Evolutionary conservation across 2,797 vertebrate species (phyloP).

Genomic region (Poecile montanus): DNA sequence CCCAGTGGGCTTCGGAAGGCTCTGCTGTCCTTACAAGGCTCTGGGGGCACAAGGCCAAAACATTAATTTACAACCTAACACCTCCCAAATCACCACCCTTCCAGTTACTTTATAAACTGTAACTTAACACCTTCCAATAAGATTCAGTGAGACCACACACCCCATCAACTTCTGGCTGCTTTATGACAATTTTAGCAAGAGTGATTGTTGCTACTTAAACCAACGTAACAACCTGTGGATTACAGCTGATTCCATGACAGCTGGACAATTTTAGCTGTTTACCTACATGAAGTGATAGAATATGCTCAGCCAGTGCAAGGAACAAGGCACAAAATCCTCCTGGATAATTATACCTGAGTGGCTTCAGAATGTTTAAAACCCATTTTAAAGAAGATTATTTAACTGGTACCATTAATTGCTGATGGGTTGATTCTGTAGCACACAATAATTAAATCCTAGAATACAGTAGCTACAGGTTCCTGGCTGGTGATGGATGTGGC

Average conservation of each 20-base stretch:
- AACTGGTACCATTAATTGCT: not conserved
- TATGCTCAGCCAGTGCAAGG: not conserved
- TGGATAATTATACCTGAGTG: not conserved
- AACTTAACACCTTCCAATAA: not conserved
- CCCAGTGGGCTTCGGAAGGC: not conserved
- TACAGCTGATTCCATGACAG: not conserved
- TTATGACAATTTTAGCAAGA: not conserved
- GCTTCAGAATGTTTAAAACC: not conserved
- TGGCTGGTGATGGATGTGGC: not conserved
- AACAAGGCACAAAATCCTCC: not conserved
- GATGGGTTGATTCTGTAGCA: not conserved
- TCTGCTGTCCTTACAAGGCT: not conserved
- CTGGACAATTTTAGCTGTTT: not conserved
- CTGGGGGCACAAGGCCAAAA: not conserved
- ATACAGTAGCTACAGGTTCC: not conserved
- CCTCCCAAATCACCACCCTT: not conserved
- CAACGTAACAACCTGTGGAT: not conserved
- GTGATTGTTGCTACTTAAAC: not conserved
- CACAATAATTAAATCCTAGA: not conserved
- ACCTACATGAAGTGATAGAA: not conserved
- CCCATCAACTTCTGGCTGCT: not conserved
- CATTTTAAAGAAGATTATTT: not conserved
- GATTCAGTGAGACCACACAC: not conserved
- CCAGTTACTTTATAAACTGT: not conserved
- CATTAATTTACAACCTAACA: accelerated